These are phyloP conservation scores for Beris chalybata DNA, from an alignment of 2,888 invertebrate genomes.

Conservation along the genomic window DNA sequence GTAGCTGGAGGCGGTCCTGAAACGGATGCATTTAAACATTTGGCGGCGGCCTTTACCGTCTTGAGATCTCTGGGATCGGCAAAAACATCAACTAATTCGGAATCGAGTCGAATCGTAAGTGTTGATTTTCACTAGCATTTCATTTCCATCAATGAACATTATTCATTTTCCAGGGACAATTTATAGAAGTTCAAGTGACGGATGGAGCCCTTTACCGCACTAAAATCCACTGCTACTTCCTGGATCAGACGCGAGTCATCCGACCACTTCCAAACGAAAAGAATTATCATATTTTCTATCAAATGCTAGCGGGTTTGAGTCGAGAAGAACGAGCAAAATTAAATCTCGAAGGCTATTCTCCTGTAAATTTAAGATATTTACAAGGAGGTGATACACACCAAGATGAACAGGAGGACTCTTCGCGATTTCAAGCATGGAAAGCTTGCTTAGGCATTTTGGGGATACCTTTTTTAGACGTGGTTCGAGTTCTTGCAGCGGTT, in stretches of 20 bases:
- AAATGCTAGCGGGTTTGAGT: conserved; percentile 87
- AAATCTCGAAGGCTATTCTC: conserved; percentile 82
- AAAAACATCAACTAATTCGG: conserved; percentile 85
- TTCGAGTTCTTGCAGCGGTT: conserved; percentile 87
- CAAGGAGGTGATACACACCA: conserved; percentile 73
- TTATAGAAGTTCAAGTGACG: conserved; percentile 94
- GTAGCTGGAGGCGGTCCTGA: conserved; percentile 93
- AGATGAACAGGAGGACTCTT: conserved; percentile 72
- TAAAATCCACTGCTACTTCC: conserved; percentile 94
- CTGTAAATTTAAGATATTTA: conserved; percentile 80
- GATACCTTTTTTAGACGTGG: conserved; percentile 92
- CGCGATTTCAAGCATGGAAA: conserved; percentile 89
- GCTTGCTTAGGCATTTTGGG: conserved; percentile 86
- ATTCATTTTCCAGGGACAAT: conserved; percentile 75
- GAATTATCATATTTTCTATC: conserved; percentile 97
- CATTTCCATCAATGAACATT: conserved; percentile 25
- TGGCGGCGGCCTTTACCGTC: conserved; percentile 93
- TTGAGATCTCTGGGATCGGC: conserved; percentile 88
- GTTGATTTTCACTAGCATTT: conserved; percentile 19
- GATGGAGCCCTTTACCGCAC: conserved; percentile 93
- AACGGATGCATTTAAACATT: conserved; percentile 94
- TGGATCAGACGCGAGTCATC: conserved; percentile 91
- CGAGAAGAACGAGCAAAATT: conserved; percentile 84
- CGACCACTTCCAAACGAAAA: conserved; percentile 83
- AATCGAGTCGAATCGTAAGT: conserved; percentile 89